These are phyloP conservation scores for Eilema depressum DNA, from an alignment of 2,888 invertebrate genomes.

Conservation along the genomic window DNA sequence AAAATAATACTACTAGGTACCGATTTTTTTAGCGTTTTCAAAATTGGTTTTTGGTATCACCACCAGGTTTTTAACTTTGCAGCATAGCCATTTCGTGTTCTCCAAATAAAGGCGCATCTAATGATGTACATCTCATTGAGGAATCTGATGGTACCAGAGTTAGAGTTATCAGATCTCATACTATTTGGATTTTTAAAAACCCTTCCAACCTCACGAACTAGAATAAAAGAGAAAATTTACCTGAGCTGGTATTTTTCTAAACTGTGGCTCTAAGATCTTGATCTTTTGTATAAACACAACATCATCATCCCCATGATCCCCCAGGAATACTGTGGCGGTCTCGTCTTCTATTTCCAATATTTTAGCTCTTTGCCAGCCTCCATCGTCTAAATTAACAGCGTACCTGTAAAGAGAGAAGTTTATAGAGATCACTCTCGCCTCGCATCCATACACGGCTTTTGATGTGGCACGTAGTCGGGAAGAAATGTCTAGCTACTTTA, in stretches of 20 bases:
- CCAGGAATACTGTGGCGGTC: conserved; percentile 88
- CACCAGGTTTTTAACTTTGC: too few species aligned
- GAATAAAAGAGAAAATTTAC: conserved; percentile 65
- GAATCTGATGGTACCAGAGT: too few species aligned
- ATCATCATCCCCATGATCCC: conserved; percentile 92
- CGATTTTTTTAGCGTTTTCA: too few species aligned
- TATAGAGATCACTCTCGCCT: neutral
- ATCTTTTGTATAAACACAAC: conserved; percentile 84
- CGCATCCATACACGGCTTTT: neutral
- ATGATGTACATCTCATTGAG: too few species aligned
- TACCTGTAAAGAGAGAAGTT: conserved; percentile 64
- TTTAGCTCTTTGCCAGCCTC: conserved; percentile 86
- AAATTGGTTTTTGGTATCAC: too few species aligned
- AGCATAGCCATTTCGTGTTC: too few species aligned
- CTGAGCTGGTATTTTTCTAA: conserved; percentile 90
- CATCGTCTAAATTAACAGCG: conserved; percentile 77
- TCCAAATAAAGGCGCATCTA: too few species aligned
- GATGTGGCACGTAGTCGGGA: neutral
- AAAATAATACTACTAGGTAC: too few species aligned
- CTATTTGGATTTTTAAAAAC: neutral
- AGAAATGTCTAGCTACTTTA: too few species aligned
- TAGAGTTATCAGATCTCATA: too few species aligned
- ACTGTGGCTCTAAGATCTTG: conserved; percentile 88
- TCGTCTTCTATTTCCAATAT: conserved; percentile 84
- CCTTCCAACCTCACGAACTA: neutral